phyloP scores from a whole-genome alignment of 2,797 vertebrate species.

The Onychomys arenicola region DNA sequence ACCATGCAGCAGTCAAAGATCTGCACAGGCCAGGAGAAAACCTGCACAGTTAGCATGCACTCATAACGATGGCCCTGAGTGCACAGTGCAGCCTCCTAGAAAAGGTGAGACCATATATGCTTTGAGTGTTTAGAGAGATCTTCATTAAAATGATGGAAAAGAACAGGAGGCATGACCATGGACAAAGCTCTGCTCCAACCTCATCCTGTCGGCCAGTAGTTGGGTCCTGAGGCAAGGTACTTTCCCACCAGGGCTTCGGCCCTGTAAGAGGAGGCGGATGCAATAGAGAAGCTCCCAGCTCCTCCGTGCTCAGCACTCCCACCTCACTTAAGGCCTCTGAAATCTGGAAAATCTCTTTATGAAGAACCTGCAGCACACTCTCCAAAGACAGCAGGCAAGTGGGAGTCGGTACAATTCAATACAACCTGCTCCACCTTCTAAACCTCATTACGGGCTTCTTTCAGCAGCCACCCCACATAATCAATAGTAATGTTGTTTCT shows the following conservation, averaged over 20 bases:
- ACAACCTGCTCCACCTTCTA: not conserved
- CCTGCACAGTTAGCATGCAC: not conserved
- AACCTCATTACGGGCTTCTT: constrained; percentile 48
- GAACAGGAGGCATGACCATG: not conserved
- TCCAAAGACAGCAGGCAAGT: constrained; percentile 52
- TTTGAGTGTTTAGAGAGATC: not conserved
- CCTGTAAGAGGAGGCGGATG: not conserved
- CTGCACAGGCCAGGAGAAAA: not conserved
- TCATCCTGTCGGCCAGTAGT: not conserved
- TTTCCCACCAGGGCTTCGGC: not conserved
- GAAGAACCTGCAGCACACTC: not conserved
- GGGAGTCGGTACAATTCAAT: constrained; percentile 51
- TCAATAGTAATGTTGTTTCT: constrained; percentile 47
- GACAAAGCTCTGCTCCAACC: not conserved
- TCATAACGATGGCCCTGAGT: not conserved
- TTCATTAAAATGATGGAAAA: not conserved
- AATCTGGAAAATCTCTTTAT: constrained; percentile 42
- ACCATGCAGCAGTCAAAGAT: not conserved
- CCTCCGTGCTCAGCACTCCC: not conserved
- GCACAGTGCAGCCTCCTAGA: not conserved
- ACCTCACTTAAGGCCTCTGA: not conserved
- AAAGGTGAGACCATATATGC: not conserved
- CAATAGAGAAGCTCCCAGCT: not conserved
- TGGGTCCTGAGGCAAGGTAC: not conserved
- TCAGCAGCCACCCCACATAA: constrained; percentile 6